Conservation (phyloP, 2,888 invertebrate genomes). For the Clostera curtula region DNA sequence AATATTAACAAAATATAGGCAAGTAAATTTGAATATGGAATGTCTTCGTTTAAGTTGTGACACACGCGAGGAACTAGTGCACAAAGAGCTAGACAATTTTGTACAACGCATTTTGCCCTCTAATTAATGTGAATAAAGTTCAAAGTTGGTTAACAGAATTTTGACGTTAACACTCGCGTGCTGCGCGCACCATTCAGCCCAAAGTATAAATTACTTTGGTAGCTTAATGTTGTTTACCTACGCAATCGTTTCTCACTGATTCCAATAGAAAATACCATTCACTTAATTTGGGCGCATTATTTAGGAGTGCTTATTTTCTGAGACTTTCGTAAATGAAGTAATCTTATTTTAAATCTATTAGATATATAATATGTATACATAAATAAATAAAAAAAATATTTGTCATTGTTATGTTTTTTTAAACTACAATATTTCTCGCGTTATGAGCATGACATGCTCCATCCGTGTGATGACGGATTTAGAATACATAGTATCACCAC, state of each 20-base stretch:
- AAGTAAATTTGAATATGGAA: slow-evolving; percentile 19
- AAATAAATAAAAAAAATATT: too few relatives aligned
- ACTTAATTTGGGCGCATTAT: slow-evolving; percentile 9
- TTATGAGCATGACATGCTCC: too few relatives aligned
- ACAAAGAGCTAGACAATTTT: slow-evolving; percentile 3
- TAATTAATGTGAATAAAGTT: slow-evolving; percentile 8
- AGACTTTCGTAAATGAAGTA: too few relatives aligned
- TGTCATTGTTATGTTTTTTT: too few relatives aligned
- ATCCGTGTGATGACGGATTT: too few relatives aligned
- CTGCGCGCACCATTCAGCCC: slow-evolving; percentile 9
- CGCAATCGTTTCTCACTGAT: slow-evolving; percentile 16
- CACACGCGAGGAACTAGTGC: slow-evolving; percentile 14
- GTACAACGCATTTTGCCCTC: slow-evolving; percentile 10
- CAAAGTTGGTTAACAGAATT: slow-evolving; percentile 6
- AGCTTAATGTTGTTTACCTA: slow-evolving; percentile 21
- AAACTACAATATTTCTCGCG: too few relatives aligned
- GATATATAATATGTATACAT: too few relatives aligned
- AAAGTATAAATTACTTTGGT: slow-evolving; percentile 15
- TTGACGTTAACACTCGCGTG: slow-evolving; percentile 2
- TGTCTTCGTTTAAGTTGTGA: slow-evolving; percentile 22
- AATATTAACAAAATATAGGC: slow-evolving; percentile 27
- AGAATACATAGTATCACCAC: too few relatives aligned
- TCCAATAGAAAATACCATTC: slow-evolving; percentile 14
- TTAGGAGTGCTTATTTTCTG: slow-evolving; percentile 13
- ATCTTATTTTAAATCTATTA: too few relatives aligned